phyloP scores from a whole-genome alignment of 2,888 invertebrate species.

The Andrena bucephala region DNA sequence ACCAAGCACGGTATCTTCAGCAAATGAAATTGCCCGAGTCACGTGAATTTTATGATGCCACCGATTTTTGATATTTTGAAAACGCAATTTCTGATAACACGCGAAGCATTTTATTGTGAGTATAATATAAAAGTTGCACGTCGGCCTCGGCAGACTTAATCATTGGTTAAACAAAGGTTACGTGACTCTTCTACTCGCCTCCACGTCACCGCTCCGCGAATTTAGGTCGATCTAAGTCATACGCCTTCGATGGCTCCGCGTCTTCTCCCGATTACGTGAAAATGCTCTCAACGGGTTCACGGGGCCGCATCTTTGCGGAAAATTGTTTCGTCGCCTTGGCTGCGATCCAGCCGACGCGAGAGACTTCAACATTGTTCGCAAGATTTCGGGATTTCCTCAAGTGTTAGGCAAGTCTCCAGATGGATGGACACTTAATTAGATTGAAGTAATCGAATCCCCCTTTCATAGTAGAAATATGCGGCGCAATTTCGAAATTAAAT shows the following conservation, averaged over 20 bases:
- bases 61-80: neutral
- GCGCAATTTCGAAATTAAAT: too few species aligned
- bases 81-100: slow-evolving; percentile 4
- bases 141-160: neutral
- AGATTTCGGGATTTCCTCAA: slow-evolving; percentile 28
- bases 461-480: neutral
- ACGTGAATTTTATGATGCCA: neutral
- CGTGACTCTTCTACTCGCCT: neutral
- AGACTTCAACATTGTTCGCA: slow-evolving; percentile 24
- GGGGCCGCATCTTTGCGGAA: slow-evolving; percentile 24
- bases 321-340: slow-evolving; percentile 61
- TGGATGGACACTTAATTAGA: neutral
- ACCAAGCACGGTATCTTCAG: neutral
- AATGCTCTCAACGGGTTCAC: slow-evolving; percentile 46
- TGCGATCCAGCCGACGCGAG: slow-evolving; percentile 39
- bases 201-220: neutral
- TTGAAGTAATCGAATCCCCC: neutral
- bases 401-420: neutral
- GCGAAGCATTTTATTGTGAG: neutral
- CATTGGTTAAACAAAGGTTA: slow-evolving; percentile 6
- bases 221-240: neutral
- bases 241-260: neutral
- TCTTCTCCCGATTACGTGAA: slow-evolving; percentile 54
- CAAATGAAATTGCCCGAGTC: neutral
- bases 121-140: neutral